Conservation (phyloP, 1,140 invertebrate species). For the Carcinoscorpius rotundicauda region DNA sequence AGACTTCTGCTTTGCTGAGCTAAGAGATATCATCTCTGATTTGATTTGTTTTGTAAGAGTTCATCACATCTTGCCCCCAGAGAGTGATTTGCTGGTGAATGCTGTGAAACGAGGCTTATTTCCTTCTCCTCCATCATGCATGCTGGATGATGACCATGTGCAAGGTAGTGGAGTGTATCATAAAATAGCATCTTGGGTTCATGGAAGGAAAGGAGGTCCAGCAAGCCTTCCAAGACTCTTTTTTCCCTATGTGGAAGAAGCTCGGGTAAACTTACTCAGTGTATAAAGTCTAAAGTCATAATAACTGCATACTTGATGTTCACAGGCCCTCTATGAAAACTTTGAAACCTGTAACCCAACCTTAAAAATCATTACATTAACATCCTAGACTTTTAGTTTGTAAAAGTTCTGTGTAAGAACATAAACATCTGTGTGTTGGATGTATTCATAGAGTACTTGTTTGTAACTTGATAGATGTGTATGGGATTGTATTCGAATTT, state of each 20-base stretch:
- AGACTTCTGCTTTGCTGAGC: constrained; percentile 70
- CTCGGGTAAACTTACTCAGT: constrained; percentile 47
- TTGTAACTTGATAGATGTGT: no score
- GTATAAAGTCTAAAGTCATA: no score
- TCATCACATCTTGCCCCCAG: constrained; percentile 77
- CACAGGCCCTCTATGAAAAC: no score
- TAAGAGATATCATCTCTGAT: constrained; percentile 72
- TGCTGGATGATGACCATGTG: constrained; percentile 50
- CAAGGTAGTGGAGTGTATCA: constrained; percentile 10
- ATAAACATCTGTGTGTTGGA: no score
- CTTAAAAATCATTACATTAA: no score
- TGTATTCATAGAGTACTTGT: no score
- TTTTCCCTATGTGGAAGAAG: constrained; percentile 87
- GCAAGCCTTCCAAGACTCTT: constrained; percentile 77
- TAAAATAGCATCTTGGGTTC: constrained; percentile 51
- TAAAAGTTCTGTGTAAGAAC: no score
- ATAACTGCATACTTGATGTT: no score
- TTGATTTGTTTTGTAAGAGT: constrained; percentile 66
- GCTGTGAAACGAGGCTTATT: constrained; percentile 68
- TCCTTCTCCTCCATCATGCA: constrained; percentile 69
- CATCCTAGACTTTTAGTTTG: no score
- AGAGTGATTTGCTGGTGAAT: constrained; percentile 61
- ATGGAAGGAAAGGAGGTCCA: constrained; percentile 54
- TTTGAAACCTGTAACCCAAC: no score
- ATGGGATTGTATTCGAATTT: no score